Base-by-base conservation (phyloP, 2,888 invertebrate genomes). In the Patella depressa region DNA sequence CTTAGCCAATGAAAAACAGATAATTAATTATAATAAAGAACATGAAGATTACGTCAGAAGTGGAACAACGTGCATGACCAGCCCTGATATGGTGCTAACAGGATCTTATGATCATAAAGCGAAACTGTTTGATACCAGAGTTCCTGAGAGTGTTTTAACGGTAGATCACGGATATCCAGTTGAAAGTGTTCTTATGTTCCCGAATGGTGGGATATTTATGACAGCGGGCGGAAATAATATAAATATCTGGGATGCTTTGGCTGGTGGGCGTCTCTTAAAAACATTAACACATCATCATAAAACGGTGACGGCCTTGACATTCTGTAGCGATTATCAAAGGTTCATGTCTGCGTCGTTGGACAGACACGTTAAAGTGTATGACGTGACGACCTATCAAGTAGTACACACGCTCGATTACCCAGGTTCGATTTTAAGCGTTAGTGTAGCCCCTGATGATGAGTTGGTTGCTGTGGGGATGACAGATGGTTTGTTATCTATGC, bases 211-310 rank as follows among this genome's bases (percentile, higher is more conserved):
- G 70, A 94, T 98, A 86, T 95, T 98, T 89, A 93, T 98, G 72
- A 96, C 97, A 86, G 97, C 97, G 79, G 94, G 98, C 84, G 97
- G 97, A 0, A 96, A 95, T 57, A 95, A 96, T 90, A 95, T 98
- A 9, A 95, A 95, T 91, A 95, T 99, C 0, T 99, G 98, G 98
- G 98, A 99, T 91, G 94, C 95, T 7, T 93, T 97, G 74, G 94
- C 96, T 83, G 92, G 92, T 9, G 98, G 98, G 14, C 95, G 95
- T 90, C 92, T 97, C 76, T 91, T 99, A 45, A 95, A 96, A 2
- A 95, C 94, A 86, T 94, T 99, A 82, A 95, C 95, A 2, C 96
- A 97, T 86, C 99, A 99, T 92, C 97, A 98, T 91, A 99, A 99
- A 93, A 97, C 98, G 0, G 95, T 99, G 1, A 99, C 98, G 0